These are phyloP conservation scores for Thalassarche chlororhynchos DNA, from an alignment of 2,113 vertebrate species.

Conservation along the genomic window DNA sequence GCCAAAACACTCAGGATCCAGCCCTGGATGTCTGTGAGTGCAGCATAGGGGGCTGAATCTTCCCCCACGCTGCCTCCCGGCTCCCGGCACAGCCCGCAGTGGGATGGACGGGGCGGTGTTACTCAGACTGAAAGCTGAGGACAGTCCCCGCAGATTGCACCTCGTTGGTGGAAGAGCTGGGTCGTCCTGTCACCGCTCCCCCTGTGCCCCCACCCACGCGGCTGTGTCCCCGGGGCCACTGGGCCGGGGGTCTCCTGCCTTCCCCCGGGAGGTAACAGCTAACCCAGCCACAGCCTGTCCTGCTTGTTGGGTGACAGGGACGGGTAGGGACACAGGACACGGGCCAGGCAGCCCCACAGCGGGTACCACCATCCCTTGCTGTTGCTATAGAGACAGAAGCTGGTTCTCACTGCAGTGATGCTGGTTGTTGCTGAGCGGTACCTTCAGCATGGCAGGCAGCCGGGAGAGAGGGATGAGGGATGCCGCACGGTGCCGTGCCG, in stretches of 20 bases:
- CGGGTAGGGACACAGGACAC: neutral
- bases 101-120: too few relatives aligned
- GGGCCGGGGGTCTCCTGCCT: neutral
- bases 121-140: neutral
- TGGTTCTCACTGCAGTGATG: neutral
- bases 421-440: neutral
- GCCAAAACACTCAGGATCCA: neutral
- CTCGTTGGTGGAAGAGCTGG: accelerated
- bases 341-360: neutral
- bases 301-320: neutral
- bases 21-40: neutral
- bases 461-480: neutral
- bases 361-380: neutral
- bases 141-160: neutral
- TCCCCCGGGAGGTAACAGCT: neutral
- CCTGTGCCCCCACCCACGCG: accelerated
- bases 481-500: accelerated
- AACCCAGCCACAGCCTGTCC: neutral
- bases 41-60: neutral
- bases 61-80: neutral
- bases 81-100: neutral
- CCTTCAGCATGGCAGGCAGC: neutral
- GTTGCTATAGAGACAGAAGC: constrained; percentile 58
- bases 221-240: neutral
- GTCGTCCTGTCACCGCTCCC: neutral